A percentile compares a stretch with the other conserved stretches of the same genome.
Evolutionary conservation across 2,113 vertebrate genomes (phyloP).

Genomic region (Oncorhynchus gorbuscha): DNA sequence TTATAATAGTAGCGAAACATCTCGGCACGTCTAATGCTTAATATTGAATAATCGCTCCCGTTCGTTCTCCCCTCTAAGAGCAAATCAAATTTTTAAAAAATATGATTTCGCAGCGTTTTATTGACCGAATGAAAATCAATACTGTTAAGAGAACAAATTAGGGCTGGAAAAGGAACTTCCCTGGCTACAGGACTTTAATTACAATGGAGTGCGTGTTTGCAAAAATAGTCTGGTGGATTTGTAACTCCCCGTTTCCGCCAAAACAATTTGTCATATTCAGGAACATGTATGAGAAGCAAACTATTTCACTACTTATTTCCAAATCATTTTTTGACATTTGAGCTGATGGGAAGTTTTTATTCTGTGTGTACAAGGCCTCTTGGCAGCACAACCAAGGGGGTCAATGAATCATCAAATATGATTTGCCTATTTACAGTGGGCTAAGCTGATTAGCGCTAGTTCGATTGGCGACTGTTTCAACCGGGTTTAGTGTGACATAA

Average conservation of each 20-base stretch:
- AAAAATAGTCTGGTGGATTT: conserved; percentile 65
- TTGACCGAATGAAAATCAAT: conserved; percentile 64
- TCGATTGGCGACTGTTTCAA: conserved; percentile 63
- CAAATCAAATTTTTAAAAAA: not conserved
- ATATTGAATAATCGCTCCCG: conserved; percentile 72
- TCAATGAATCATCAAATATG: conserved; percentile 75
- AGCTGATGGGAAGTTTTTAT: conserved; percentile 28
- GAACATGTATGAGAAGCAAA: conserved; percentile 72
- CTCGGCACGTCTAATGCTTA: conserved; percentile 57
- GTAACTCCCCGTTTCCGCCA: conserved; percentile 41
- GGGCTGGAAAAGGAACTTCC: conserved; percentile 52
- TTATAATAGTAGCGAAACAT: conserved; percentile 66
- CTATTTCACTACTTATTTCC: conserved; percentile 76
- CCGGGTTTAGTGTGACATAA: conserved; percentile 60
- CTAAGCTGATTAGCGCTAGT: conserved; percentile 66
- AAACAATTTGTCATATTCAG: conserved; percentile 79
- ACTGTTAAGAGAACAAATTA: conserved; percentile 73
- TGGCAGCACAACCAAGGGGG: conserved; percentile 57
- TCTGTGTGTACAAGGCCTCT: conserved; percentile 32
- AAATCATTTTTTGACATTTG: conserved; percentile 72
- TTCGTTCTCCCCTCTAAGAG: conserved; percentile 22
- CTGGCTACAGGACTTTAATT: conserved; percentile 66
- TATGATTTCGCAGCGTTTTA: conserved; percentile 52
- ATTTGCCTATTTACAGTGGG: conserved; percentile 71
- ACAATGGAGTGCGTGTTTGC: conserved; percentile 65